Base-by-base conservation (phyloP, 2,113 vertebrate species). In the Vidua chalybeata region DNA sequence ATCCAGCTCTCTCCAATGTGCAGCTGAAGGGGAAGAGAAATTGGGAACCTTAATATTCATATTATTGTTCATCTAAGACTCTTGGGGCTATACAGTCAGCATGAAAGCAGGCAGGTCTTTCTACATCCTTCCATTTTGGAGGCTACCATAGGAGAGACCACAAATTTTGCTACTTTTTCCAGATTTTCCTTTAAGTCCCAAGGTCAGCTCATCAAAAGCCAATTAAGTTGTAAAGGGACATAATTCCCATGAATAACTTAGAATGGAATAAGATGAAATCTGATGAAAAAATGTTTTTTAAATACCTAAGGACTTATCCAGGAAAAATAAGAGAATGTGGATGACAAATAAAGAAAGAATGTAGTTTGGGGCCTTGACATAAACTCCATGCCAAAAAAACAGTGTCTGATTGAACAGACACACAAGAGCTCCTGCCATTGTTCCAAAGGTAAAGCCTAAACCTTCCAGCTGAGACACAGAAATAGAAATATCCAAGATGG, bases 191-290 rank as follows among this genome's bases (percentile, higher is more conserved):
- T 84, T 22, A 72, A 90, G 87, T 76, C 84, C 91, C 84, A 87
- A 89, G 62, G 84, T 84, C 74, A 94, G 62, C 23, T 78, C 37
- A 58, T 46, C 58, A 66, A 95, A 81, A 89, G 46, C 77, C 75
- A 93, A 67, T 81, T 72, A 55, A 84, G n/a, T 97, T 97, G 94
- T 95, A 96, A 95, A 97, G 93, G 91, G 96, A 95, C 93, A 97
- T 94, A 96, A 96, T 95, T 95, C 94, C 95, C 93, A 94, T 91
- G 62, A 87, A 87, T 46, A 95, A 81, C 24, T 66, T 58, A 78
- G 51, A 15, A 93, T 94, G 94, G 81, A 96, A 13, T 59, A 91
- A 48, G 75, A 96, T 85, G 87, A 76, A 91, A 93, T 91, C 37
- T 51, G 81, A 91, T 96, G 93, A 89, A 94, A 90, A 92, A 95